These are phyloP conservation scores for Porites rus DNA, from an alignment of 92 coral and sea anemone genomes.

Conservation along the genomic window DNA sequence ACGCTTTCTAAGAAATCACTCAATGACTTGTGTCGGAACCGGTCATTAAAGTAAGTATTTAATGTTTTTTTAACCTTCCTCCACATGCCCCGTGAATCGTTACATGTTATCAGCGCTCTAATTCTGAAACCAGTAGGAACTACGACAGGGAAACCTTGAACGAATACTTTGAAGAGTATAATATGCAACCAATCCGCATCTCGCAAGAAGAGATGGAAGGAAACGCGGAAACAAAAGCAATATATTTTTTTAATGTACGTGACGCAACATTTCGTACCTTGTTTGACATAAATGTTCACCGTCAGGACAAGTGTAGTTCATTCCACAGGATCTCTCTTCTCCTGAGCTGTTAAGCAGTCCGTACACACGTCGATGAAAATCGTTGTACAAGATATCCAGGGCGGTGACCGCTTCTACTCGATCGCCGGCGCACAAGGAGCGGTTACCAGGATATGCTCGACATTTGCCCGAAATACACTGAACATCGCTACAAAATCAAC, in stretches of 20 bases:
- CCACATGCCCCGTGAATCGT: too few relatives aligned
- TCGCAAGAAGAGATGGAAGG: neutral
- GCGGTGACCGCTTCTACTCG: slow-evolving; percentile 99
- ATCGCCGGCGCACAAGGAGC: slow-evolving; percentile 88
- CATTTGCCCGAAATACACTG: slow-evolving; percentile 95
- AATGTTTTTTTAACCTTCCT: too few relatives aligned
- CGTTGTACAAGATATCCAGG: slow-evolving; percentile 88
- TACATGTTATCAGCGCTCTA: neutral
- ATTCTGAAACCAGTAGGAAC: neutral
- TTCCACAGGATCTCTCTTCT: slow-evolving; percentile 87
- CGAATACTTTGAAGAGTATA: neutral
- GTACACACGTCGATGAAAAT: slow-evolving; percentile 92
- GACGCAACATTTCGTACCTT: slow-evolving; percentile 53
- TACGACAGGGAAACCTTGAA: neutral
- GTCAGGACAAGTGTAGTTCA: slow-evolving; percentile 91
- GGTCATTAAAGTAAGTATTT: too few relatives aligned
- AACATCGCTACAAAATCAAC: slow-evolving; percentile 57
- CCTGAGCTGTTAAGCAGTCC: slow-evolving; percentile 78
- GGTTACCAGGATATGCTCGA: slow-evolving; percentile 67
- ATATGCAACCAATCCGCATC: neutral
- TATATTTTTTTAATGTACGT: neutral
- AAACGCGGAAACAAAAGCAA: neutral
- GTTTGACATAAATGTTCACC: slow-evolving; percentile 92
- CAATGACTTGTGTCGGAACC: too few relatives aligned
- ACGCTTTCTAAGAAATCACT: too few relatives aligned